phyloP scores from a whole-genome alignment of 2,113 vertebrate genomes.

The Petrocephalus microphthalmus region DNA sequence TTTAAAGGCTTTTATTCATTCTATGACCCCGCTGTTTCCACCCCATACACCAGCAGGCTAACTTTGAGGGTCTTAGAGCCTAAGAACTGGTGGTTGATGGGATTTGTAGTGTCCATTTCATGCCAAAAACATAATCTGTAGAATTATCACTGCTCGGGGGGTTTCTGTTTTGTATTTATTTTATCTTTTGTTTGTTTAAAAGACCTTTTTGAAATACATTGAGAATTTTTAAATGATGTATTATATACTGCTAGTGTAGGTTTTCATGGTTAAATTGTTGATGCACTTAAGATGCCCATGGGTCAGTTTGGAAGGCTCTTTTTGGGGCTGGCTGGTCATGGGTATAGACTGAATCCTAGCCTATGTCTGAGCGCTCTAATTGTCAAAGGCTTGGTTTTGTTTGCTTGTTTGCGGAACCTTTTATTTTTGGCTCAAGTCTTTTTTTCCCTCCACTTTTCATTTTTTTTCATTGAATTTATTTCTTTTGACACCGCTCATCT shows the following conservation, averaged over 20 bases:
- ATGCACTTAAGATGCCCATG: neutral
- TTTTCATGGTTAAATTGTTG: neutral
- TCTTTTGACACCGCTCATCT: neutral
- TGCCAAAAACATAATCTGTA: neutral
- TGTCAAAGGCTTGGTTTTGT: neutral
- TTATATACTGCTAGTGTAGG: neutral
- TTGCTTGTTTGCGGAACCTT: neutral
- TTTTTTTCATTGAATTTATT: neutral
- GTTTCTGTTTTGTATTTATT: neutral
- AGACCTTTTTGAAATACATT: neutral
- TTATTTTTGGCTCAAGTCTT: neutral
- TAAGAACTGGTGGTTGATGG: neutral
- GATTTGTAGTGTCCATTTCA: neutral
- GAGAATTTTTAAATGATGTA: neutral
- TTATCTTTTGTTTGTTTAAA: neutral
- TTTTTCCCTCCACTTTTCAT: neutral
- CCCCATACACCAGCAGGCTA: neutral
- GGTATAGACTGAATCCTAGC: neutral
- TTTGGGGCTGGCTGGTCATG: neutral
- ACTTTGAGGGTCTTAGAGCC: neutral
- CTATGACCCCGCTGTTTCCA: neutral
- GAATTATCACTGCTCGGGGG: neutral
- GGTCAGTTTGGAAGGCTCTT: neutral
- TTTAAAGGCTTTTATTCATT: neutral
- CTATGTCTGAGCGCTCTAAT: neutral